Base-by-base conservation (phyloP, 2,888 invertebrate species). In the Ischnura elegans region DNA sequence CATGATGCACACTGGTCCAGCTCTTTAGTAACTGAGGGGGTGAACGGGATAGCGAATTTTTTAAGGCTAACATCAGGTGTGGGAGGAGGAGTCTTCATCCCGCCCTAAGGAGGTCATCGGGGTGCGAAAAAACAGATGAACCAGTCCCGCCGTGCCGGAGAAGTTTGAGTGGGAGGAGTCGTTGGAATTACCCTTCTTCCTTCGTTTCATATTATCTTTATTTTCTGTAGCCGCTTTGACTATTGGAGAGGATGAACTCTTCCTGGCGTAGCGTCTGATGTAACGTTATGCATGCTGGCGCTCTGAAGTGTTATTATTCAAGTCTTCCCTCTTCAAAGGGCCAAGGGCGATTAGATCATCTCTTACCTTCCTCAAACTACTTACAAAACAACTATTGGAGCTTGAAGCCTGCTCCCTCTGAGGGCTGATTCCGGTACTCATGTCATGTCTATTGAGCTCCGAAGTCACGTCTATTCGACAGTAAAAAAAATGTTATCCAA, bases 111-210 rank as follows among this genome's bases (percentile, higher is more conserved):
- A 76, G 76, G 76, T 76, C 76, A 76, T 36, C 29, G 76, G 76
- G 76, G 76, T 76, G 76, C 76, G 76, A 76, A 76, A 76, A 76
- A 76, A 76, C 76, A 76, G 36, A 76, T 76, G 76, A 76, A 36
- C 76, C 29, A 36, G 76, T 76, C 76, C 29, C 29, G 29, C 29
- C 76, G 76, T 76, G 76, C 76, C 76, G 76, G 36, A 36, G 76
- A 29, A 36, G 76, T 76, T 76, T 76, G 25, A 36, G 76, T 76
- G 76, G 76, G 76, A 76, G 76, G 76, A 76, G 76, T 25, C 76
- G 25, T 8, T 36, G 36, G 16, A 13, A 13, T 76, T 76, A 61
- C 76, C 6, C 36, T 36, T 76, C 36, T 36, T 25, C 76, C 36
- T 76, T 36, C 29, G 76, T 13, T 76, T 29, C 36, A n/a, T 29